Percentiles rank a stretch among this genome's conserved stretches.
Evolutionary conservation across 2,888 invertebrate genomes (phyloP).

Genomic region (Pachydiplax longipennis): DNA sequence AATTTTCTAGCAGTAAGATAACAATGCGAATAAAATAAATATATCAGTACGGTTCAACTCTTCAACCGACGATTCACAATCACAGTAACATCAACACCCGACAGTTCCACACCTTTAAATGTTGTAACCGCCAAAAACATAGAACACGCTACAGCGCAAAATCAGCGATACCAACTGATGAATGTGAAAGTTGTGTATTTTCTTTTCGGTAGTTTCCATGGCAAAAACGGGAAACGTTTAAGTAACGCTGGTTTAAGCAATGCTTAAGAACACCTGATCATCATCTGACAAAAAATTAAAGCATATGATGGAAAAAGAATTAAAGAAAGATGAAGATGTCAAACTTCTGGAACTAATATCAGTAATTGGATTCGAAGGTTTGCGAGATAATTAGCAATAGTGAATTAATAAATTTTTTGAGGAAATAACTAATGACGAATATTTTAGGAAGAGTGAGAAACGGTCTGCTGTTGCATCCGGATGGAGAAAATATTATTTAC

Average conservation of each 20-base stretch:
- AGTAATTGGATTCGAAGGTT: conserved; percentile 84
- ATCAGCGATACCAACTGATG: no score
- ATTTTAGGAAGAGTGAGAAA: conserved; percentile 49
- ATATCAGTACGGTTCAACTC: background rate
- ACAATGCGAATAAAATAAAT: background rate
- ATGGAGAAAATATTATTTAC: conserved; percentile 74
- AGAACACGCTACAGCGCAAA: background rate
- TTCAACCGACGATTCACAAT: no score
- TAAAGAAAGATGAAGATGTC: conserved; percentile 59
- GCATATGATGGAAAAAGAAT: background rate
- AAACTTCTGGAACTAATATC: conserved; percentile 71
- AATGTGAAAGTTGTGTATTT: no score
- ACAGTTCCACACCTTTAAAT: background rate
- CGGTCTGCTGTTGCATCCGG: conserved; percentile 77
- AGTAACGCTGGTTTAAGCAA: no score
- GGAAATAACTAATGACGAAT: no score
- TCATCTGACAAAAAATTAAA: background rate
- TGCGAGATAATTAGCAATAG: background rate
- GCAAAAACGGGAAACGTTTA: background rate
- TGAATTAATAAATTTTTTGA: no score
- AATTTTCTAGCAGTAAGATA: background rate
- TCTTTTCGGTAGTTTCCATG: no score
- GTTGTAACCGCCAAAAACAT: conserved; percentile 33
- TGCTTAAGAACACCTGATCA: background rate
- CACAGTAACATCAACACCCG: no score